phyloP scores from a whole-genome alignment of 2,113 vertebrate species.

The Cochlearius cochlearius region DNA sequence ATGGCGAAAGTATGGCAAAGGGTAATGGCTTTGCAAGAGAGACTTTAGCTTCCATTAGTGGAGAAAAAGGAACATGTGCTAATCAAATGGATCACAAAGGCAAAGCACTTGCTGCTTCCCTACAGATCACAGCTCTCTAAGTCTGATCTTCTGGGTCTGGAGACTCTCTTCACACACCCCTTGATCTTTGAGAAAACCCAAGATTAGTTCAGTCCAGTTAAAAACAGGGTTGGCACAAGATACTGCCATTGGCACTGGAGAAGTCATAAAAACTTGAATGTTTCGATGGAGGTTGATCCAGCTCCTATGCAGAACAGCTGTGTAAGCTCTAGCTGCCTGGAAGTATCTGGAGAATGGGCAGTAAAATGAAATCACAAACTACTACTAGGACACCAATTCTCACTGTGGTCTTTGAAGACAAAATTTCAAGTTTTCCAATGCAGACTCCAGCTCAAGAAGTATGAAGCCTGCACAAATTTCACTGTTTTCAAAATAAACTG shows the following conservation, averaged over 20 bases:
- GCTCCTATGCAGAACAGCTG: neutral
- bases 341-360: neutral
- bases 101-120: neutral
- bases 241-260: neutral
- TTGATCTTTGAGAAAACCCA: neutral
- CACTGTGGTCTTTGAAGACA: neutral
- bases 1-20: neutral
- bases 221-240: neutral
- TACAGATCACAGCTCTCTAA: neutral
- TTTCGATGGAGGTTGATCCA: neutral
- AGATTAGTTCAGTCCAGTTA: neutral
- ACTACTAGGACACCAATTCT: neutral
- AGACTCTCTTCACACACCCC: neutral
- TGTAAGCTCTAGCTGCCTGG: neutral
- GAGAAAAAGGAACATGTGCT: neutral
- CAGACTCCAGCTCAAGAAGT: neutral
- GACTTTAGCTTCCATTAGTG: neutral
- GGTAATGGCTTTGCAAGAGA: neutral
- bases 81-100: neutral
- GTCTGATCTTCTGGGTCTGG: neutral
- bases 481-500: neutral
- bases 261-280: neutral
- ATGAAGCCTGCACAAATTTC: neutral
- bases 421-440: neutral
- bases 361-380: neutral